phyloP scores from a whole-genome alignment of 1,140 invertebrate genomes.

The Calliphora vicina region DNA sequence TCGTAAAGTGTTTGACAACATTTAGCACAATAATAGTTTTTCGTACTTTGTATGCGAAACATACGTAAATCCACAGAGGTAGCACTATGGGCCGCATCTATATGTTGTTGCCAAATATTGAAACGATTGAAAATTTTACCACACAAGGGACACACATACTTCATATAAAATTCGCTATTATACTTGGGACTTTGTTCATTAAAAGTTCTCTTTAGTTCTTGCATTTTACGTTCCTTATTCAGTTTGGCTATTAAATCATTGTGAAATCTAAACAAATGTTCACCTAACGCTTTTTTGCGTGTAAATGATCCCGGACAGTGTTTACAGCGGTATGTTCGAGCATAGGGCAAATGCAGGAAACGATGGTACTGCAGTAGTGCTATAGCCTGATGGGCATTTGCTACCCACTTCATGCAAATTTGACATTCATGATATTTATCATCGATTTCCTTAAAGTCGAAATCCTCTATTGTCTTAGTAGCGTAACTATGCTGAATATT shows the following conservation, averaged over 20 bases:
- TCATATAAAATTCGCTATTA: constrained; percentile 38
- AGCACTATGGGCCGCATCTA: constrained; percentile 3
- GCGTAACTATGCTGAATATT: constrained; percentile 53
- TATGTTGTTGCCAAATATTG: constrained; percentile 36
- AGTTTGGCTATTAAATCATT: neutral
- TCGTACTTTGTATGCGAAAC: constrained; percentile 32
- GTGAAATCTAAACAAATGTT: constrained; percentile 43
- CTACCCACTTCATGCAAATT: constrained; percentile 55
- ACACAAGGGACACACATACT: constrained; percentile 35
- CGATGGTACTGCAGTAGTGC: constrained; percentile 57
- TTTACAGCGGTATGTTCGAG: constrained; percentile 52
- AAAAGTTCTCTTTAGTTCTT: neutral
- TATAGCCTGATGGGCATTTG: constrained; percentile 56
- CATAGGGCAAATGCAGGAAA: constrained; percentile 54
- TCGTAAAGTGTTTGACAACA: constrained; percentile 16
- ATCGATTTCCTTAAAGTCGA: constrained; percentile 57
- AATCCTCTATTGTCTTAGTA: constrained; percentile 51
- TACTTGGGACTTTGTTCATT: neutral
- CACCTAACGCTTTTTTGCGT: constrained; percentile 50
- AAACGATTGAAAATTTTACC: constrained; percentile 22
- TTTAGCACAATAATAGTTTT: constrained; percentile 35
- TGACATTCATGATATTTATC: constrained; percentile 56
- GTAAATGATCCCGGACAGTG: constrained; percentile 52
- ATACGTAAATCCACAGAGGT: constrained; percentile 31
- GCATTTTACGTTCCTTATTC: neutral